Evolutionary conservation across 2,797 vertebrate species (phyloP).

Genomic region (Threskiornis aethiopicus): DNA sequence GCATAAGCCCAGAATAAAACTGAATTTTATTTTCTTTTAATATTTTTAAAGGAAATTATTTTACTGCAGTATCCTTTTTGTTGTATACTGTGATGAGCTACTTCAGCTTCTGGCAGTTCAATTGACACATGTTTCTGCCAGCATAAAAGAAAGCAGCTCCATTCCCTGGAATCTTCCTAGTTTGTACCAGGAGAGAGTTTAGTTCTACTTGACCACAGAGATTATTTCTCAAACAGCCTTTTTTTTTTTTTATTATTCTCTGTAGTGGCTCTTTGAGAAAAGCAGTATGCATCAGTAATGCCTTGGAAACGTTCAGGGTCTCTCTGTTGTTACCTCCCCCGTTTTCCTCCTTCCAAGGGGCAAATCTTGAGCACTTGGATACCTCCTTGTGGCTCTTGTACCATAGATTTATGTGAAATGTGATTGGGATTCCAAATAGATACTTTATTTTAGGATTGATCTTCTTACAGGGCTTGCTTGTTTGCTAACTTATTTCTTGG

Average conservation of each 20-base stretch:
- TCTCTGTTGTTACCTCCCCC: neutral
- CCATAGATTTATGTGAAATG: neutral
- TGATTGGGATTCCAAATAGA: neutral
- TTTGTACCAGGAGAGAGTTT: neutral
- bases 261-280: neutral
- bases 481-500: neutral
- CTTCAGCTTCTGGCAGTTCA: neutral
- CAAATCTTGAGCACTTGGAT: neutral
- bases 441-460: neutral
- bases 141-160: neutral
- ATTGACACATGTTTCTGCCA: fast-evolving
- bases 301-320: neutral
- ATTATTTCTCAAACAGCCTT: neutral
- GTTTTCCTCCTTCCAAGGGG: neutral
- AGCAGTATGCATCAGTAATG: neutral
- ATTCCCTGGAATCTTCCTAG: neutral
- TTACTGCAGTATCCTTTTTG: neutral
- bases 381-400: neutral
- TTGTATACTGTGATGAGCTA: neutral
- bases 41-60: neutral
- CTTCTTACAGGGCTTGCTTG: neutral
- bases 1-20: neutral
- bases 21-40: neutral
- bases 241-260: neutral
- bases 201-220: neutral